phyloP scores from a whole-genome alignment of 2,113 vertebrate species.

The Aythya baeri region DNA sequence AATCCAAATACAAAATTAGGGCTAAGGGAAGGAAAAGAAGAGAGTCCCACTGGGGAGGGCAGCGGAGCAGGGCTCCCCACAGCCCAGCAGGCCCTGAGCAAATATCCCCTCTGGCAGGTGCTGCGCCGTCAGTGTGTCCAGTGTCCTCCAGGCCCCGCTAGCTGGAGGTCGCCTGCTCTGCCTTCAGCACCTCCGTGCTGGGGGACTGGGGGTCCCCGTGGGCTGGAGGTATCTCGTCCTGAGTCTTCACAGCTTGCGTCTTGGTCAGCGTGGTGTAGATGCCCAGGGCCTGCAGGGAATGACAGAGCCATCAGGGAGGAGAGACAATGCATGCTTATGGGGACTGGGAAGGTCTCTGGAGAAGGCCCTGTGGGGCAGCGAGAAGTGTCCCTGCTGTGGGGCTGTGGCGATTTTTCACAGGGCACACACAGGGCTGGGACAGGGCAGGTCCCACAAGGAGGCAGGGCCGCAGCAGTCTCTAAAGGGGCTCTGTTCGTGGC shows the following conservation, averaged over 20 bases:
- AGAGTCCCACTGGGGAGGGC: not conserved
- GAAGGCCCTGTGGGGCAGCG: not conserved
- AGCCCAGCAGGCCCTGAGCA: accelerated
- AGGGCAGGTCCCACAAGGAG: not conserved
- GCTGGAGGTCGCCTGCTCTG: constrained; percentile 37
- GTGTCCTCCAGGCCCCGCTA: not conserved
- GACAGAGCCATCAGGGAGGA: not conserved
- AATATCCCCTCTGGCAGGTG: not conserved
- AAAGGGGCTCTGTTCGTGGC: not conserved
- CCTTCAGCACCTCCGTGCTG: not conserved
- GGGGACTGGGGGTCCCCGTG: not conserved
- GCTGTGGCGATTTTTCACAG: no score
- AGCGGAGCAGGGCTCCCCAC: not conserved
- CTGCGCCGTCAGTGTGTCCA: not conserved
- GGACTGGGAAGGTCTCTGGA: not conserved
- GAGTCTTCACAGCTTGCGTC: constrained; percentile 1
- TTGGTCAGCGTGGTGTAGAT: constrained; percentile 79
- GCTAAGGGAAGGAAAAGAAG: not conserved
- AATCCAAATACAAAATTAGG: constrained; percentile 76
- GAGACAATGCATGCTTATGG: not conserved
- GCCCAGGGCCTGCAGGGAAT: constrained; percentile 73
- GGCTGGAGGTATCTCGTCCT: not conserved
- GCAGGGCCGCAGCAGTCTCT: not conserved
- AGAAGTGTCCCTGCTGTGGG: not conserved
- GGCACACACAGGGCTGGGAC: not conserved